Base-by-base conservation (phyloP, 2,797 vertebrate species). In the Passerculus sandwichensis region DNA sequence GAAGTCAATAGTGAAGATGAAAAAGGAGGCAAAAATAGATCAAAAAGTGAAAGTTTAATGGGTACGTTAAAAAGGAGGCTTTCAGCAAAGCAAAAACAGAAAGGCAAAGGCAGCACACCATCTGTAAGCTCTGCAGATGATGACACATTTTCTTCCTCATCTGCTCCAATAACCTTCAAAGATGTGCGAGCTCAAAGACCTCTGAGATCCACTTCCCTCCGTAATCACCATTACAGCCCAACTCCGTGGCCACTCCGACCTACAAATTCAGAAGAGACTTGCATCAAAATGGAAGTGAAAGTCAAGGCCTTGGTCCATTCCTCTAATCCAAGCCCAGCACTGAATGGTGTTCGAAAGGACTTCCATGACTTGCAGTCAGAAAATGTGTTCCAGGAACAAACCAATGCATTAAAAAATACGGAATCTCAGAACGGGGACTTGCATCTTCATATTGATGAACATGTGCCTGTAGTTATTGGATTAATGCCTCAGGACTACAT, bases 401-500 rank as follows among this genome's bases (percentile, higher is more conserved):
- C 96, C 21, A 98, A 97, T 77, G 96, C 98, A 65, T 97, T 98
- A 78, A 99, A 99, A 97, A 98, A 97, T 96, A 97, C 99, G 7
- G 99, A 97, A 38, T 98, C 99, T 71, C 99, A 98, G 85, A 98
- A 98, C 2, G 98, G 98, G 44, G 98, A 99, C 97, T 98, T 99
- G 96, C 99, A 98, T 98, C 98, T 99, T 94, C 98, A 98, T 97
- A 99, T 99, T 91, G 99, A 99, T 85, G 99, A 99, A 97, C 99
- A 98, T 51, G 98, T 99, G 99, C 99, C 99, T 98, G 99, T 99
- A 87, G 99, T 99, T 94, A 98, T 99, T 94, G 99, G 99, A 98
- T 98, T 99, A 92, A 98, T 98, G 92, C 99, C 99, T 98, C 99
- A 99, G 98, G 99, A 99, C 98, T 99, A 99, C 98, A 99, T 99